Conservation (phyloP, 2,113 vertebrate species). For the Mastomys natalensis region DNA sequence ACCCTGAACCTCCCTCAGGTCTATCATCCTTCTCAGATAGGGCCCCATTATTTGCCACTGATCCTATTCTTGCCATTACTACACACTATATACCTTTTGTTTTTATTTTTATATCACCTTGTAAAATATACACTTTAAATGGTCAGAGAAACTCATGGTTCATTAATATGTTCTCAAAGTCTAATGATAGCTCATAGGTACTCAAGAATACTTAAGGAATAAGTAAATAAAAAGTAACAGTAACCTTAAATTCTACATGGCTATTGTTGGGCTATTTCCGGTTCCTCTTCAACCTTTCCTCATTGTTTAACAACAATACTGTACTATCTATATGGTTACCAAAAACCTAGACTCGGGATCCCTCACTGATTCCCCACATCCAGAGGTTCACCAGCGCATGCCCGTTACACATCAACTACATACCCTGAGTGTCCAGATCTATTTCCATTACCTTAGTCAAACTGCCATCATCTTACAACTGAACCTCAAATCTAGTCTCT, state of each 20-base stretch:
- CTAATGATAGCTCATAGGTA: not conserved
- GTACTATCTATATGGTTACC: not conserved
- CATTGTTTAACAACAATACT: not conserved
- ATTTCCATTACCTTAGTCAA: conserved; percentile 4
- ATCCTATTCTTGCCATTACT: not conserved
- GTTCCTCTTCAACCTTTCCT: not conserved
- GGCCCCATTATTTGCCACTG: not conserved
- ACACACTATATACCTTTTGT: not conserved
- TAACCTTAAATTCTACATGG: not conserved
- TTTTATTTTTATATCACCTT: not conserved
- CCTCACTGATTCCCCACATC: not conserved
- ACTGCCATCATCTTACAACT: not conserved
- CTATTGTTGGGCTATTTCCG: not conserved
- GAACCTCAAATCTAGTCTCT: not conserved
- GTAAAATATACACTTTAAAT: not conserved
- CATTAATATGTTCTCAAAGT: not conserved
- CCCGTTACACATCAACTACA: not conserved
- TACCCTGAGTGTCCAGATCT: not conserved
- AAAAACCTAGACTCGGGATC: conserved; percentile 3
- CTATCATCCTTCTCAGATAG: not conserved
- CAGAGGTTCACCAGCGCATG: not conserved
- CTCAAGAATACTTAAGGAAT: not conserved
- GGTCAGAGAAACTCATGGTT: not conserved
- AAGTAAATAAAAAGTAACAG: not conserved
- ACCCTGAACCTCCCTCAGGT: not conserved